These are phyloP conservation scores for Drosophila rellima DNA, from an alignment of 2,888 invertebrate species.

Conservation along the genomic window DNA sequence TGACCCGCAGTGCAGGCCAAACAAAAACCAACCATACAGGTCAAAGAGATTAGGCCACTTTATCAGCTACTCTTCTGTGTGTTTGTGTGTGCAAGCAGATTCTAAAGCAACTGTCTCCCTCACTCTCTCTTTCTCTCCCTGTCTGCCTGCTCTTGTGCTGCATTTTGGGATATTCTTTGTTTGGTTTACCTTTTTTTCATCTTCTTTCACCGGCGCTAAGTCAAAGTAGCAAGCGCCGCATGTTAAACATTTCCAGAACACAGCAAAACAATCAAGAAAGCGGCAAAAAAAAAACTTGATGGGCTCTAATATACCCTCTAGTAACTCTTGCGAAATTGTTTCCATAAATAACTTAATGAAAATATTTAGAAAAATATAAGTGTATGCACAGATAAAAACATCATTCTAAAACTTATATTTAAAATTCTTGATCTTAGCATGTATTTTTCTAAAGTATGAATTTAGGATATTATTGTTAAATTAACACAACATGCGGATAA, in stretches of 20 bases:
- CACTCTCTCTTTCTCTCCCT: constrained; percentile 14
- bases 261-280: constrained; percentile 37
- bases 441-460: too few species aligned
- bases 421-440: too few species aligned
- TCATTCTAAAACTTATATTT: too few species aligned
- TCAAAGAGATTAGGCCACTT: constrained; percentile 73
- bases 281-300: background rate
- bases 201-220: constrained; percentile 69
- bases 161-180: constrained; percentile 56
- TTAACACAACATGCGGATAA: too few species aligned
- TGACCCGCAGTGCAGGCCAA: constrained; percentile 63
- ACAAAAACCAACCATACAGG: constrained; percentile 49
- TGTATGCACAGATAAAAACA: too few species aligned
- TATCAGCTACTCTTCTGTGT: constrained; percentile 42
- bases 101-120: constrained; percentile 45
- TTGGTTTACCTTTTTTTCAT: constrained; percentile 58
- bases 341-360: background rate
- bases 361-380: too few species aligned
- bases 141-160: constrained; percentile 25
- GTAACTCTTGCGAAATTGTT: background rate
- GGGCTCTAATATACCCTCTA: constrained; percentile 22
- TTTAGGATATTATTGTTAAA: too few species aligned
- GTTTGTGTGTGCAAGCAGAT: constrained; percentile 39
- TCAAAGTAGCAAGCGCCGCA: constrained; percentile 74
- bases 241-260: constrained; percentile 76